phyloP scores from a whole-genome alignment of 1,140 invertebrate species.

The Neodiprion lecontei region DNA sequence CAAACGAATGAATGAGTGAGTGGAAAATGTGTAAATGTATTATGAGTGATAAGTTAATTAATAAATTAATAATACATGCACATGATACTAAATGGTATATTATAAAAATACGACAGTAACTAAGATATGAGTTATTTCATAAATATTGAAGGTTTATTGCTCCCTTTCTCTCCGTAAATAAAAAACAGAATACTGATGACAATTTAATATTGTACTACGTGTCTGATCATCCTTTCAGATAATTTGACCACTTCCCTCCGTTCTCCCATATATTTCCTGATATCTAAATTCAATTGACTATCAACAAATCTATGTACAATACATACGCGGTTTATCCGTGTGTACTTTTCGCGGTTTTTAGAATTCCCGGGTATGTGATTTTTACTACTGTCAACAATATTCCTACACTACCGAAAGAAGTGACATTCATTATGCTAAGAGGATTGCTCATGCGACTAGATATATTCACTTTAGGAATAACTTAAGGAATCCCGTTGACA shows the following conservation, averaged over 20 bases:
- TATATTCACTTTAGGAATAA: no score
- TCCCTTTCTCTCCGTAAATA: conserved; percentile 52
- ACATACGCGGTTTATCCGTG: no score
- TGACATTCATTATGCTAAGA: no score
- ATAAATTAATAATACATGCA: conserved; percentile 51
- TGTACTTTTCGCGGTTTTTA: no score
- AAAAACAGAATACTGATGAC: conserved; percentile 25
- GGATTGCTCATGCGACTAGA: no score
- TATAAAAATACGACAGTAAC: conserved; percentile 53
- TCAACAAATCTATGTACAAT: no score
- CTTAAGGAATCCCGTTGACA: no score
- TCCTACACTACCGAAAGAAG: no score
- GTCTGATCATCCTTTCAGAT: background rate
- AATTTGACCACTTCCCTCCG: background rate
- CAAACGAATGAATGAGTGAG: conserved; percentile 31
- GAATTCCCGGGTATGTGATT: no score
- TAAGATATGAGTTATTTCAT: conserved; percentile 53
- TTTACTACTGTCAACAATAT: no score
- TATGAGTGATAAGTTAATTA: conserved; percentile 44
- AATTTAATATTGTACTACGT: background rate
- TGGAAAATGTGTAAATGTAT: conserved; percentile 34
- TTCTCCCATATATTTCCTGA: background rate
- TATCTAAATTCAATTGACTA: no score
- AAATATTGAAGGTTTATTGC: conserved; percentile 50
- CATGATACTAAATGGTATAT: conserved; percentile 47